Conservation (phyloP, 2,888 invertebrate species). For the Caenorhabditis sp. region DNA sequence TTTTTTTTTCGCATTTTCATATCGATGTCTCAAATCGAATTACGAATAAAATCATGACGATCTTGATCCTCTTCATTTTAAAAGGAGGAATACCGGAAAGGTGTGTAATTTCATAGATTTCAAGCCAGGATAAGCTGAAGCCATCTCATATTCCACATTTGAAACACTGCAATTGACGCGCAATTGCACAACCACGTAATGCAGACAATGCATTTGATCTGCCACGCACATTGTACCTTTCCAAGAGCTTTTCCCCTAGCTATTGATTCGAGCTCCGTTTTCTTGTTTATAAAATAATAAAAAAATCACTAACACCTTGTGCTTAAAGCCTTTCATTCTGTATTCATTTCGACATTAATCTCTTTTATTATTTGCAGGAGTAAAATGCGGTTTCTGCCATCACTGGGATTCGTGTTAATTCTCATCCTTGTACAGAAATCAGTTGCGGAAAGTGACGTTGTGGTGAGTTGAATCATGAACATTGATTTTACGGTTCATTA, state of each 20-base stretch:
- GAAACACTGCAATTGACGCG: slow-evolving; percentile 33
- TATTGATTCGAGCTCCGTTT: background rate
- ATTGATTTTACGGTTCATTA: background rate
- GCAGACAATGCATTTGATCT: slow-evolving; percentile 20
- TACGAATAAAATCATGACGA: background rate
- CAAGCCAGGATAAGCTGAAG: slow-evolving; percentile 12
- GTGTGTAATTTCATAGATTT: background rate
- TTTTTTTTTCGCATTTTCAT: no score
- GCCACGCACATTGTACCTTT: slow-evolving; percentile 14
- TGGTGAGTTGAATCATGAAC: background rate
- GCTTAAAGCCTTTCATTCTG: no score
- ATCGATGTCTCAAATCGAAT: slow-evolving; percentile 20
- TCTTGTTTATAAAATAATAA: no score
- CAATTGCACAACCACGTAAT: slow-evolving; percentile 48
- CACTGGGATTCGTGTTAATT: background rate
- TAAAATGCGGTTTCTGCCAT: slow-evolving; percentile 13
- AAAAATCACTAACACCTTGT: no score
- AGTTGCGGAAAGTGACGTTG: slow-evolving; percentile 34
- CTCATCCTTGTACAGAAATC: slow-evolving; percentile 31
- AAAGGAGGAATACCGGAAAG: background rate
- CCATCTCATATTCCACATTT: background rate
- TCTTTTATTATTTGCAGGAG: slow-evolving; percentile 18
- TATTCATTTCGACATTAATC: no score
- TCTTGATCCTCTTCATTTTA: background rate
- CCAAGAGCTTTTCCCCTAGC: background rate